A percentile compares a stretch with the other conserved stretches of the same genome.
Conservation (phyloP, 2,888 invertebrate species). For the Ctena decussata region DNA sequence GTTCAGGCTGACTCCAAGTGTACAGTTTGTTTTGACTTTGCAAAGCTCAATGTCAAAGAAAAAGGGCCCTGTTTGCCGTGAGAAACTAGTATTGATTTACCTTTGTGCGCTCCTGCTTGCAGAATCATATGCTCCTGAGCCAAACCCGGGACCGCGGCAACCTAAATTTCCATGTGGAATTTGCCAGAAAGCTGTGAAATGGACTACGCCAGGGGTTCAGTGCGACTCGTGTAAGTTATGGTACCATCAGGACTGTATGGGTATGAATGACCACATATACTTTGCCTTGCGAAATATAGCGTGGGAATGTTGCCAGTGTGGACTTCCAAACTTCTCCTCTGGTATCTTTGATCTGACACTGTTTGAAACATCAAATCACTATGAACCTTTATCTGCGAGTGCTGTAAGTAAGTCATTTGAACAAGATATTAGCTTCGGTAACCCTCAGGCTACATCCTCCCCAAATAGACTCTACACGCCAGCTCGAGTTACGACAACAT, state of each 20-base stretch:
- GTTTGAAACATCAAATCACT: conserved; percentile 17
- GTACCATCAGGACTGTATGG: conserved; percentile 37
- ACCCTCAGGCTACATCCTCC: conserved; percentile 19
- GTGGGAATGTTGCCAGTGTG: conserved; percentile 32
- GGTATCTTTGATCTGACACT: conserved; percentile 24
- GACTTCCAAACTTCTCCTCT: conserved; percentile 37
- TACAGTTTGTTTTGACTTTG: neutral
- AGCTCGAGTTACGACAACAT: neutral
- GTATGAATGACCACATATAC: conserved; percentile 27
- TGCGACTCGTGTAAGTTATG: conserved; percentile 37
- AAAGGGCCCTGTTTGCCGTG: conserved; percentile 25
- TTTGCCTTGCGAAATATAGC: conserved; percentile 6
- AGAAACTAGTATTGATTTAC: conserved; percentile 27
- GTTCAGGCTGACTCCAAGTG: neutral
- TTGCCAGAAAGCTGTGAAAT: conserved; percentile 33
- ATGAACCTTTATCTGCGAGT: neutral
- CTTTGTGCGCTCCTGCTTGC: conserved; percentile 29
- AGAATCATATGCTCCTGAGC: conserved; percentile 40
- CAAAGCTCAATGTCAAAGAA: neutral
- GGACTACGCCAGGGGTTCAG: conserved; percentile 23
- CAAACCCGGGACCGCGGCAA: conserved; percentile 38
- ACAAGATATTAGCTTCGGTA: neutral
- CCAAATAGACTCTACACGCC: neutral
- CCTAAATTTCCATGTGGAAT: conserved; percentile 30
- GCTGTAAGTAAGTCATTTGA: neutral